phyloP scores from a whole-genome alignment of 2,113 vertebrate genomes.

The Notothenia rossii region DNA sequence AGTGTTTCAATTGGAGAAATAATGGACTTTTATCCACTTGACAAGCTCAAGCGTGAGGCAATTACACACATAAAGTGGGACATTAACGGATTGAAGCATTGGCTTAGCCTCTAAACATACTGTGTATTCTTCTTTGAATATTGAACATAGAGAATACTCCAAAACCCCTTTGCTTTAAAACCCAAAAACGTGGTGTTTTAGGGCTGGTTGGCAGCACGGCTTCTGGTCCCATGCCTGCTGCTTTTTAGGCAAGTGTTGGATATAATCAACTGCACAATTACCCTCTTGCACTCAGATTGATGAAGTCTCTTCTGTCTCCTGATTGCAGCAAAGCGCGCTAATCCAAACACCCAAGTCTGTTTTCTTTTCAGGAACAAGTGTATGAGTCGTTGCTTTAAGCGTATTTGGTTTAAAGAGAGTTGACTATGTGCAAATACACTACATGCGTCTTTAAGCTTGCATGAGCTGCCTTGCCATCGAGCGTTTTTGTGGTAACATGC shows the following conservation, averaged over 20 bases:
- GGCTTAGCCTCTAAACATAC: too few relatives aligned
- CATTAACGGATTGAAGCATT: too few relatives aligned
- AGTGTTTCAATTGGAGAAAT: too few relatives aligned
- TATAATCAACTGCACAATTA: constrained; percentile 33
- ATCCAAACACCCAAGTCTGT: not conserved
- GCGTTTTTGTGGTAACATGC: constrained; percentile 2
- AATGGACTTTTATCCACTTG: too few relatives aligned
- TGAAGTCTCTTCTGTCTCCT: constrained; percentile 14
- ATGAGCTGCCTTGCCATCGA: not conserved
- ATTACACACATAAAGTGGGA: too few relatives aligned
- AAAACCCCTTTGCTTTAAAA: too few relatives aligned
- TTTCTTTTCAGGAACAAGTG: not conserved
- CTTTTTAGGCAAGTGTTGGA: not conserved
- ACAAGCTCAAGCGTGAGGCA: too few relatives aligned
- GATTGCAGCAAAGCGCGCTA: constrained; percentile 8
- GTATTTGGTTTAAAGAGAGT: not conserved
- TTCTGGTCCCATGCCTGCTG: constrained; percentile 1
- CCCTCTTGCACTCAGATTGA: constrained; percentile 16
- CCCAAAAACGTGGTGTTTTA: too few relatives aligned
- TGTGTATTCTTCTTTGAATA: too few relatives aligned
- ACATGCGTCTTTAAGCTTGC: constrained; percentile 6
- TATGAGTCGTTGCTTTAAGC: not conserved
- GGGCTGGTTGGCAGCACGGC: too few relatives aligned
- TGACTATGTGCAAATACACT: not conserved
- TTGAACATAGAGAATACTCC: too few relatives aligned